Percentiles rank a stretch among this genome's conserved stretches.
Evolutionary conservation across 1,140 invertebrate genomes (phyloP).

Genomic region (Calosoma granatense): DNA sequence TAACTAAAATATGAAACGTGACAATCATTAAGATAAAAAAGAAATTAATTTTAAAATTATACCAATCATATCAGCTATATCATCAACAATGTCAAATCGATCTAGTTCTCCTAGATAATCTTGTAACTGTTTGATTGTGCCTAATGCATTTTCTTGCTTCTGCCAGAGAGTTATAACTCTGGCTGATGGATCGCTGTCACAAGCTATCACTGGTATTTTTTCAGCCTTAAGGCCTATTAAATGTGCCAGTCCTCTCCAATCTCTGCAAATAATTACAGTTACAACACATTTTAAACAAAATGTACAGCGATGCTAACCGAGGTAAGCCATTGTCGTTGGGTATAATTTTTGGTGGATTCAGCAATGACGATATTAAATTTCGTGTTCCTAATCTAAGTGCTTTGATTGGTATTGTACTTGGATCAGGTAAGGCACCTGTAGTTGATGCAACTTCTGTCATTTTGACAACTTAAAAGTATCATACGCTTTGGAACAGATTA

Average conservation of each 20-base stretch:
- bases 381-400: slow-evolving; percentile 38
- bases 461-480: too few relatives aligned
- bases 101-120: slow-evolving; percentile 46
- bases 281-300: slow-evolving; percentile 5
- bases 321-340: slow-evolving; percentile 42
- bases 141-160: slow-evolving; percentile 29
- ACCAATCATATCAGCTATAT: slow-evolving; percentile 46
- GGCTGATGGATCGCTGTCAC: slow-evolving; percentile 40
- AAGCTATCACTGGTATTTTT: slow-evolving; percentile 35
- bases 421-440: not conserved
- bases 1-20: slow-evolving; percentile 19
- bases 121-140: slow-evolving; percentile 41
- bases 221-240: slow-evolving; percentile 39
- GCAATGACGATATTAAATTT: slow-evolving; percentile 38
- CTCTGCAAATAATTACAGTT: slow-evolving; percentile 34
- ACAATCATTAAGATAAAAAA: slow-evolving; percentile 5
- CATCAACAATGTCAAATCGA: slow-evolving; percentile 55
- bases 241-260: slow-evolving; percentile 57
- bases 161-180: slow-evolving; percentile 42
- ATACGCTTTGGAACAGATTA: not conserved
- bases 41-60: slow-evolving; percentile 15
- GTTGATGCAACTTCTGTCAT: not conserved
- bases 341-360: slow-evolving; percentile 50
- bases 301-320: slow-evolving; percentile 32
- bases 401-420: slow-evolving; percentile 18